Evolutionary conservation across 2,888 invertebrate genomes (phyloP).

Genomic region (Tenthredo amoena): DNA sequence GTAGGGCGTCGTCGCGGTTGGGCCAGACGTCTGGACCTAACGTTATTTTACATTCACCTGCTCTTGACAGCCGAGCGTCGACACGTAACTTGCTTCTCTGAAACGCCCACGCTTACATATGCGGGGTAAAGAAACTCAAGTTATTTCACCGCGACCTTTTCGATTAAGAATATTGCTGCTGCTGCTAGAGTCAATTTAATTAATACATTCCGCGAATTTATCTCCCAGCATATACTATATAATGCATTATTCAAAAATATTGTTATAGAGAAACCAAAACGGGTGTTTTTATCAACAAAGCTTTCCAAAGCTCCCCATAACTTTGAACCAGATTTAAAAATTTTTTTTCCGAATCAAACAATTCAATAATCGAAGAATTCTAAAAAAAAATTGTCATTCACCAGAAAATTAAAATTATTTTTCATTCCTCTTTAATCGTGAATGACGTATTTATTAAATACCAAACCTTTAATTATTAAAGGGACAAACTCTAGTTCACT

Average conservation of each 20-base stretch:
- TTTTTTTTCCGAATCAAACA: background rate
- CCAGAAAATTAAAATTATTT: background rate
- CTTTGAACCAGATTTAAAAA: background rate
- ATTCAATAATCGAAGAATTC: too few relatives aligned
- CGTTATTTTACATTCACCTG: slow-evolving; percentile 48
- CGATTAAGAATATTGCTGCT: background rate
- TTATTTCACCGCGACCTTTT: slow-evolving; percentile 24
- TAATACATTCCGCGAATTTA: background rate
- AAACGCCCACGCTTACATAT: slow-evolving; percentile 29
- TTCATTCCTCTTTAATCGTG: background rate
- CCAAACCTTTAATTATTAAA: background rate
- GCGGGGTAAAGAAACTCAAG: slow-evolving; percentile 12
- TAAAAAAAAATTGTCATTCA: background rate
- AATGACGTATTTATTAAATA: background rate
- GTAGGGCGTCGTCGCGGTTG: slow-evolving; percentile 49
- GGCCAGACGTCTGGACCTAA: slow-evolving; percentile 49
- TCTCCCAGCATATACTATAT: background rate
- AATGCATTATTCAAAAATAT: background rate
- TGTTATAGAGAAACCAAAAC: background rate
- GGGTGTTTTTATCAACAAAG: background rate
- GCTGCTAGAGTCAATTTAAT: background rate
- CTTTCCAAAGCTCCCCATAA: background rate
- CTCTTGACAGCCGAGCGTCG: slow-evolving; percentile 42
- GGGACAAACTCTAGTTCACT: background rate
- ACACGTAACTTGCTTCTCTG: slow-evolving; percentile 45